Base-by-base conservation (phyloP, 2,797 vertebrate species). In the Antennarius maculatus region DNA sequence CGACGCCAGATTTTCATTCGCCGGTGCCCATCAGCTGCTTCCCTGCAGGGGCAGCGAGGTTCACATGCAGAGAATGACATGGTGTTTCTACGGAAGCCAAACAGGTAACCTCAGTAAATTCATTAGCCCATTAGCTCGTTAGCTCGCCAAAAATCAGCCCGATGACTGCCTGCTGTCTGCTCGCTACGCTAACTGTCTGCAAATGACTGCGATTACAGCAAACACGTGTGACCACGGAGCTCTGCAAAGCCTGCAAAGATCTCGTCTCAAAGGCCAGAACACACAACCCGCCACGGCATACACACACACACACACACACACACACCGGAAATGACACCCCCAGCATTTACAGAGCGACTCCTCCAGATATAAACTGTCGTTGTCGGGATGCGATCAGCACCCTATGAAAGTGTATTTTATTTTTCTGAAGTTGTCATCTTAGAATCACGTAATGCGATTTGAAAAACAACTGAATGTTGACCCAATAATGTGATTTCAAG, bases 171-270 rank as follows among this genome's bases (percentile, higher is more conserved):
- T 16, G 67, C 63, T 83, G 91, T 71, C 67, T 60, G 71, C 42
- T 77, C 51, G 69, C 69, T 93, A 89, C 86, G 91, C 90, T 82
- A 92, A 94, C 91, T 94, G 90, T 91, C 91, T 74, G 89, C 89
- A 94, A 95, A 93, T 91, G 90, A 90, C 92, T 91, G 90, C 84
- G 85, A 54, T 93, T 92, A 93, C 83, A 85, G 84, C 46, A 86
- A 80, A 79, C 59, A 56, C 68, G 58, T 73, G 63, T 70, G 62
- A 76, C 76, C 72, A 63, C 76, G 58, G 29, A 59, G 55, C 27
- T 43, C 49, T 15, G 29, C 49, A 61, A 45, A 58, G 42, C 43
- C 43, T 3, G 43, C 43, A 45, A 15, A 41, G 48, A 13, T 60
- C 23, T 68, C 50, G 42, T 48, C 48, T 61, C 43, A 61, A 63